These are phyloP conservation scores for Phenganax marumi DNA, from an alignment of 92 coral and sea anemone species.

Conservation along the genomic window DNA sequence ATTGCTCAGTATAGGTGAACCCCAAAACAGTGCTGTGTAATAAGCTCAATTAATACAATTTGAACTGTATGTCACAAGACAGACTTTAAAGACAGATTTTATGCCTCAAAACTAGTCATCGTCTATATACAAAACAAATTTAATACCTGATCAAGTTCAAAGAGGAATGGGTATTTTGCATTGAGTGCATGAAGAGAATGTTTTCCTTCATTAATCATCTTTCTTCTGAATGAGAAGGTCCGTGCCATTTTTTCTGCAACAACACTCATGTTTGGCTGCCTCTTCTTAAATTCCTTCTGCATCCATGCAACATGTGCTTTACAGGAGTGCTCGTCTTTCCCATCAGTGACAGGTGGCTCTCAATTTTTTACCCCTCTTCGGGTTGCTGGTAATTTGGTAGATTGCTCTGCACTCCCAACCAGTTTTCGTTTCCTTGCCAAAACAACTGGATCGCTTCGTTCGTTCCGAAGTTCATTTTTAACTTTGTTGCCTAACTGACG, in stretches of 20 bases:
- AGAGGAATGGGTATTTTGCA: slow-evolving; percentile 40
- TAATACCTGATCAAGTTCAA: slow-evolving; percentile 26
- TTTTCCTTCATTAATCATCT: slow-evolving; percentile 21
- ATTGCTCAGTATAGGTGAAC: too few species aligned
- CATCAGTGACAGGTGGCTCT: slow-evolving; percentile 22
- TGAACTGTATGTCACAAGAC: too few species aligned
- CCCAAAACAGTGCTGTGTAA: too few species aligned
- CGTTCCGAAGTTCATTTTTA: not conserved
- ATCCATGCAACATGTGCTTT: slow-evolving; percentile 43
- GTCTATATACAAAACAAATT: too few species aligned
- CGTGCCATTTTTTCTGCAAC: slow-evolving; percentile 38
- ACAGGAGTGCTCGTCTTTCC: not conserved
- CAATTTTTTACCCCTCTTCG: slow-evolving; percentile 10
- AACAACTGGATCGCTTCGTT: not conserved
- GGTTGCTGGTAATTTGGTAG: not conserved
- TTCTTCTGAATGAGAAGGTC: slow-evolving; percentile 30
- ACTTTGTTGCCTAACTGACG: slow-evolving; percentile 1
- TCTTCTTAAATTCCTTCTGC: slow-evolving; percentile 32
- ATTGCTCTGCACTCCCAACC: not conserved
- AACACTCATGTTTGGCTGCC: slow-evolving; percentile 1
- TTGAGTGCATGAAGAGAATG: slow-evolving; percentile 20
- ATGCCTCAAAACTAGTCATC: too few species aligned
- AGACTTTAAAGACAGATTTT: too few species aligned
- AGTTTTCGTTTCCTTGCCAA: slow-evolving; percentile 2
- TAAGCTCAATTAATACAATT: too few species aligned